These are phyloP conservation scores for Prionailurus bengalensis DNA, from an alignment of 2,113 vertebrate genomes.

Conservation along the genomic window DNA sequence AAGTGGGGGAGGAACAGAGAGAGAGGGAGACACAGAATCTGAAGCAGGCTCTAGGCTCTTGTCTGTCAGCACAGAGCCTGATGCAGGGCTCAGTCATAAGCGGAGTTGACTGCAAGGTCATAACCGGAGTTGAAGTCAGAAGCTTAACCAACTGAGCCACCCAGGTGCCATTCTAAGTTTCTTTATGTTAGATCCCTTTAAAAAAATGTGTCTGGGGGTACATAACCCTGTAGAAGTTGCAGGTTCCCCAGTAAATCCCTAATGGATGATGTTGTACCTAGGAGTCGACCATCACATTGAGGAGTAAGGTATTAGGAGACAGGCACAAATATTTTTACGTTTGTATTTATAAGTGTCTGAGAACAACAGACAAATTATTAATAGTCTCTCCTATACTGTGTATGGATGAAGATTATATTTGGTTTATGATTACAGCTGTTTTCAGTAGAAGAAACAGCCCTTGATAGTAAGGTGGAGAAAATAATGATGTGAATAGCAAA, in stretches of 20 bases:
- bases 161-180: not conserved
- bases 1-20: too few species aligned
- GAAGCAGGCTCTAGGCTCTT: too few species aligned
- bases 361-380: not conserved
- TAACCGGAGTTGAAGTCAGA: too few species aligned
- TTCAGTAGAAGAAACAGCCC: not conserved
- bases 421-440: not conserved
- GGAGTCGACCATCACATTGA: not conserved
- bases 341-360: not conserved
- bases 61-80: too few species aligned
- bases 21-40: too few species aligned
- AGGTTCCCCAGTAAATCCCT: not conserved
- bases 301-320: not conserved
- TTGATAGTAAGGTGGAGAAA: not conserved
- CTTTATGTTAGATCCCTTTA: not conserved
- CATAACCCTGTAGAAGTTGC: not conserved
- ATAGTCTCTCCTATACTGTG: not conserved
- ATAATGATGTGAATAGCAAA: not conserved
- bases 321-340: not conserved
- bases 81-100: too few species aligned
- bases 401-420: not conserved
- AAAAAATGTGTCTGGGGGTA: not conserved
- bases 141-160: too few species aligned
- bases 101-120: too few species aligned
- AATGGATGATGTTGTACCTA: not conserved